Base-by-base conservation (phyloP, 2,797 vertebrate genomes). In the Anomalospiza imberbis region DNA sequence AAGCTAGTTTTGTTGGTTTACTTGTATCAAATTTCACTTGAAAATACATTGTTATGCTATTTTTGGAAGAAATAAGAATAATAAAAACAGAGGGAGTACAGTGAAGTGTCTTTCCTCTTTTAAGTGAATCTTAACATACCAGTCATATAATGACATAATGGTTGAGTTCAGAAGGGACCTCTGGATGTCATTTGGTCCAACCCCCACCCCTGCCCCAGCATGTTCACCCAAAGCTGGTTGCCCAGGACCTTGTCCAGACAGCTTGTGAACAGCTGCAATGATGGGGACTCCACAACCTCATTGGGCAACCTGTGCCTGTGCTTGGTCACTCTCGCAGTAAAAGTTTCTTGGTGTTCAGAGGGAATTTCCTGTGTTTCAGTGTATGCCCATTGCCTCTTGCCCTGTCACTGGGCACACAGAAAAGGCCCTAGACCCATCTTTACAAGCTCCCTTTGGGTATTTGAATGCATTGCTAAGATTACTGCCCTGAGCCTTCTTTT, bases 51-150 rank as follows among this genome's bases (percentile, higher is more conserved):
- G 93, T 90, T 91, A 80, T 12, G 61, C 89, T 95, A 89, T 95
- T 96, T 95, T 96, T 87, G 60, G 85, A 95, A 93, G 89, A 96
- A 92, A 82, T 81, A 42, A 73, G n/a, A n/a, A n/a, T 67, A 96
- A 96, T 93, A 96, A 94, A 94, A 91, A 75, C 42, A 60, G 77
- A 55, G 63, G 44, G 70, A 94, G 48, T 84, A 77, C 1, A 3
- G 21, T 58, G 51, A 29, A 47, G 88, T 78, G 73, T 91, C 85
- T 88, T 93, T 88, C 31, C 44, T 94, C 36, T 81, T 91, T 84
- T 73, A 88, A 83, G 34, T 6, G 22, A 78, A 65, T 80, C 32
- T 88, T 55, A 60, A 3, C 12, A 2, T 54, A 14, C 7, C 54
- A 72, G 5, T 20, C 70, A 60, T 32, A 14, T 42, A 50, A 19